A percentile compares a stretch with the other conserved stretches of the same genome.
phyloP scores from a whole-genome alignment of 1,140 invertebrate genomes.

The Drosophila funebris region DNA sequence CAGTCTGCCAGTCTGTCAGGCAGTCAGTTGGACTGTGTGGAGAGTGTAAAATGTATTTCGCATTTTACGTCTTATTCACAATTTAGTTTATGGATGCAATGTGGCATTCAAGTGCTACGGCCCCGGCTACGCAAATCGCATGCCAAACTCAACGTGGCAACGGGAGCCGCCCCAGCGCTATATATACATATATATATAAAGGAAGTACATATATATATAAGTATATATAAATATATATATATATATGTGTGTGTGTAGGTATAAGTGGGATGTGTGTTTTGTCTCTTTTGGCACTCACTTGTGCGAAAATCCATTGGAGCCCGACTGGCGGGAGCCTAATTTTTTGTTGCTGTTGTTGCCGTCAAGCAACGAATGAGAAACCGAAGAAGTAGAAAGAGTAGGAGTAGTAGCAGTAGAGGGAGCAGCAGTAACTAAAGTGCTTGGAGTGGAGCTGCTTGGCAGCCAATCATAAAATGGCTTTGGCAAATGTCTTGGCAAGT shows the following conservation, averaged over 20 bases:
- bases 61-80: conserved; percentile 42
- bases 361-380: conserved; percentile 51
- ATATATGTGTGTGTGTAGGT: conserved; percentile 11
- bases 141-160: conserved; percentile 52
- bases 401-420: conserved; percentile 3
- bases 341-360: conserved; percentile 52
- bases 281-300: conserved; percentile 79
- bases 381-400: conserved; percentile 9
- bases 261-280: conserved; percentile 38
- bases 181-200: conserved; percentile 33
- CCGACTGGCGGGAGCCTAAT: conserved; percentile 80
- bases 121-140: conserved; percentile 41
- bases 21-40: neutral
- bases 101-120: conserved; percentile 59
- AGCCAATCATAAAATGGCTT: conserved; percentile 76
- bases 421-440: conserved; percentile 22
- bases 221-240: neutral
- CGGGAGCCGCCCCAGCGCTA: conserved; percentile 46
- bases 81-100: conserved; percentile 65
- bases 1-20: neutral
- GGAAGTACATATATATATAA: neutral
- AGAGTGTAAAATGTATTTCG: conserved; percentile 29
- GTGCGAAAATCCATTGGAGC: conserved; percentile 80
- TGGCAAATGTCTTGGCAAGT: conserved; percentile 59
- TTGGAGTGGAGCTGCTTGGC: conserved; percentile 52